phyloP scores from a whole-genome alignment of 2,797 vertebrate genomes.

The Tauraco hartlaubi region DNA sequence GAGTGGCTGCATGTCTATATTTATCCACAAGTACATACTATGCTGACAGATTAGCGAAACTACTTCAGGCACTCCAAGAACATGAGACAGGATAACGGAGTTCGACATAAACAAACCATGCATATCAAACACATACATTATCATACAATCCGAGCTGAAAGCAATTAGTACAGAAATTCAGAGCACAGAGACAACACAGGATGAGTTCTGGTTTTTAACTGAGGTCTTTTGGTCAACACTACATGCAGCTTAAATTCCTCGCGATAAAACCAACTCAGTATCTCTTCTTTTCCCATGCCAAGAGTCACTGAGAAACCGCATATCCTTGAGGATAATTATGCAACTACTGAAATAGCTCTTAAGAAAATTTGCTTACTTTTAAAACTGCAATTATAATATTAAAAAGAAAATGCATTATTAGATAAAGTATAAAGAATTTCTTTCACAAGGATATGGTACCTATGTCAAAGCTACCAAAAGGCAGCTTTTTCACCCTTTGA shows the following conservation, averaged over 20 bases:
- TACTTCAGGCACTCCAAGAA: slow-evolving; percentile 81
- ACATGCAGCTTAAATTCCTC: slow-evolving; percentile 43
- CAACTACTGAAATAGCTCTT: slow-evolving; percentile 32
- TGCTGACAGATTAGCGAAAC: slow-evolving; percentile 89
- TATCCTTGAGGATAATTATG: slow-evolving; percentile 37
- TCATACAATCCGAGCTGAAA: background rate
- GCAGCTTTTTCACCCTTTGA: background rate
- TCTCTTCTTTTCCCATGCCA: slow-evolving; percentile 24
- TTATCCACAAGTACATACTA: slow-evolving; percentile 93
- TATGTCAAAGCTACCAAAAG: background rate
- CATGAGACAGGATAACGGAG: slow-evolving; percentile 75
- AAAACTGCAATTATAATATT: slow-evolving; percentile 7
- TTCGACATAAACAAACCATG: slow-evolving; percentile 55
- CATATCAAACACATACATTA: background rate
- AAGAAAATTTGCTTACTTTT: slow-evolving; percentile 27
- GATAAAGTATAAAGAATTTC: slow-evolving; percentile 18
- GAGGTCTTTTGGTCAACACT: background rate
- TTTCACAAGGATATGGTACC: background rate
- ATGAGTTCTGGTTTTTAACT: slow-evolving; percentile 20
- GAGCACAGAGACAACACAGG: slow-evolving; percentile 5
- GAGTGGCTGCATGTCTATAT: slow-evolving; percentile 91
- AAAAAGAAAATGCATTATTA: slow-evolving; percentile 23
- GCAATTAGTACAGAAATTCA: background rate
- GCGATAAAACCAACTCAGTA: slow-evolving; percentile 16
- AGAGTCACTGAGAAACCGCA: slow-evolving; percentile 63